These are phyloP conservation scores for Oedothorax gibbosus DNA, from an alignment of 1,140 invertebrate species.

Conservation along the genomic window DNA sequence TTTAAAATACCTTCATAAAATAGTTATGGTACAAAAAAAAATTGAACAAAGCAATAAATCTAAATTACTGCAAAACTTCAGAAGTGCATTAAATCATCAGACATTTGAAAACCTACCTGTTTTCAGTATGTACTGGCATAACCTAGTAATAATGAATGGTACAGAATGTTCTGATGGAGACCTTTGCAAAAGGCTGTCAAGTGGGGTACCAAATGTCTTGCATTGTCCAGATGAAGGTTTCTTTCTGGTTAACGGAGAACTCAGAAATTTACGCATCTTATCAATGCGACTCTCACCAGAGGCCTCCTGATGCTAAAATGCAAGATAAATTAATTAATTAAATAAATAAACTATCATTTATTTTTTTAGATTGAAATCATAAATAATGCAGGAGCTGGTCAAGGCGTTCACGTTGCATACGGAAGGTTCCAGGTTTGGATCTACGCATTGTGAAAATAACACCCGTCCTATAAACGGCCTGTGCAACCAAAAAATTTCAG, in stretches of 20 bases:
- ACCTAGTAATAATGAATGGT: constrained; percentile 63
- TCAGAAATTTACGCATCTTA: constrained; percentile 62
- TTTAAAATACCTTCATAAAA: too few species aligned
- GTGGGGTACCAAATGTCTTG: constrained; percentile 63
- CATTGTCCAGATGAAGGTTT: constrained; percentile 49
- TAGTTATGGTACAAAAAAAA: too few species aligned
- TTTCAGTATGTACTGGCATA: constrained; percentile 63
- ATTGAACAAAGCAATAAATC: too few species aligned
- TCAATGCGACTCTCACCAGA: constrained; percentile 63
- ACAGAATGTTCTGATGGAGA: constrained; percentile 63
- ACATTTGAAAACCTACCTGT: constrained; percentile 25
- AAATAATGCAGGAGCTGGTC: too few species aligned
- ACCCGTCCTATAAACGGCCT: too few species aligned
- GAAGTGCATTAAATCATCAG: too few species aligned
- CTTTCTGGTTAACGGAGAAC: constrained; percentile 63
- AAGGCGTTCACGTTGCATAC: too few species aligned
- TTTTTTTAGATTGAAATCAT: background rate
- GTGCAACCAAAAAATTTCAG: too few species aligned
- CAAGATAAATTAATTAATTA: background rate
- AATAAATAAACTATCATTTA: background rate
- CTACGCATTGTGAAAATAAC: too few species aligned
- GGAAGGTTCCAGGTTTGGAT: too few species aligned
- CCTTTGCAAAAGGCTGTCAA: constrained; percentile 60
- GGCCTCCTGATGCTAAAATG: constrained; percentile 31
- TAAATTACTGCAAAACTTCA: too few species aligned